phyloP scores from a whole-genome alignment of 2,797 vertebrate genomes.

The Anisognathus igniventris region DNA sequence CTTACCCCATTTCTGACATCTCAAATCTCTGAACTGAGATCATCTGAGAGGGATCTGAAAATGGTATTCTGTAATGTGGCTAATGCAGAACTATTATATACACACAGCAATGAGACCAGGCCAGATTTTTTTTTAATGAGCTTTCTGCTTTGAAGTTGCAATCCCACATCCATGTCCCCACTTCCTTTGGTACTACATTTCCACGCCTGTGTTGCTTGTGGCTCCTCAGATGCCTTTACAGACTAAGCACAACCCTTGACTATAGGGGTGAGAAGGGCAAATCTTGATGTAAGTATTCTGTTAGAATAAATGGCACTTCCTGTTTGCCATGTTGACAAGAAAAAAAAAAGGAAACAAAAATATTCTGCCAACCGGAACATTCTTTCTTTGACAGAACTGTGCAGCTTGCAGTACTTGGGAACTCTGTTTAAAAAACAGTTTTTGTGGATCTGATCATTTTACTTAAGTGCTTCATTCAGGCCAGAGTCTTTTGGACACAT shows the following conservation, averaged over 20 bases:
- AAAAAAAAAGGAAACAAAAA: not conserved
- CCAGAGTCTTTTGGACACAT: not conserved
- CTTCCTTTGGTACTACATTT: not conserved
- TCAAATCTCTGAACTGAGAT: not conserved
- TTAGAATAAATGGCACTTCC: not conserved
- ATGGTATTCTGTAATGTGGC: not conserved
- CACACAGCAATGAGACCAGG: not conserved
- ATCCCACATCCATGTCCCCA: not conserved
- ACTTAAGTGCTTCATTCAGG: not conserved
- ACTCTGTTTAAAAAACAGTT: not conserved
- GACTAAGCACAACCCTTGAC: not conserved
- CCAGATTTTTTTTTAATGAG: not conserved
- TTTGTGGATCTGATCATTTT: not conserved
- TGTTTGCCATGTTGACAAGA: not conserved
- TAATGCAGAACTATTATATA: not conserved
- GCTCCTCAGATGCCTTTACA: not conserved
- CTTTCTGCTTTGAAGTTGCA: not conserved
- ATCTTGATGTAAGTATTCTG: not conserved
- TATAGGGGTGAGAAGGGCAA: not conserved
- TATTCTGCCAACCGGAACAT: not conserved
- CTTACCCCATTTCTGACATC: slow-evolving; percentile 1
- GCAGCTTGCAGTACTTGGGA: not conserved
- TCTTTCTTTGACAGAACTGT: not conserved
- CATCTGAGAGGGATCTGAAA: not conserved
- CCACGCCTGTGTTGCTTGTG: not conserved